Evolutionary conservation across 2,113 vertebrate species (phyloP).

Genomic region (Columbina picui): DNA sequence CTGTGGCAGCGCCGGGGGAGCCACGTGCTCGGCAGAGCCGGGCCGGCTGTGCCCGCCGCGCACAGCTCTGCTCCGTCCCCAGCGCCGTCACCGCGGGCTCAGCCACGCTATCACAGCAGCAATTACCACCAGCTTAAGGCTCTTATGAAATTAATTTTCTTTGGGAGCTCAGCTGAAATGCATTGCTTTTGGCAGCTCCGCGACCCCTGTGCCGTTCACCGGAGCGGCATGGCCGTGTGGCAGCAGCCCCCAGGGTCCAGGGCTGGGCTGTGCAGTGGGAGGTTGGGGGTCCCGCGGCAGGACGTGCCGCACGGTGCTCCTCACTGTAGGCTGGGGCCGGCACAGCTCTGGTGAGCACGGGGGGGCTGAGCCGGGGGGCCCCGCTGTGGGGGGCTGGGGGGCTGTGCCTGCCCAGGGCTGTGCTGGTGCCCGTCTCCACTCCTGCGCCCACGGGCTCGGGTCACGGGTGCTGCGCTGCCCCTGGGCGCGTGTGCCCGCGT

Average conservation of each 20-base stretch:
- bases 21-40: neutral
- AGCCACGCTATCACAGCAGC: neutral
- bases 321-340: neutral
- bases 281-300: neutral
- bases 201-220: fast-evolving
- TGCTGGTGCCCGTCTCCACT: fast-evolving
- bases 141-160: neutral
- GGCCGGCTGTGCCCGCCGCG: neutral
- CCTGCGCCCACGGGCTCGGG: fast-evolving
- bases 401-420: too few relatives aligned
- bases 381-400: fast-evolving
- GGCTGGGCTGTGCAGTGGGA: fast-evolving
- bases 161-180: neutral
- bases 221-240: neutral
- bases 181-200: neutral
- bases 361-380: neutral
- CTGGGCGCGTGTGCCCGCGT: neutral
- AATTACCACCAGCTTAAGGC: neutral
- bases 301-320: neutral
- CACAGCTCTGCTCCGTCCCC: neutral
- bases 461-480: neutral
- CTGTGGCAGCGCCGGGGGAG: neutral
- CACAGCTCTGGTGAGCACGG: fast-evolving
- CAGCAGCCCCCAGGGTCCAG: neutral
- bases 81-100: fast-evolving